Evolutionary conservation across 2,888 invertebrate genomes (phyloP).

Genomic region (Nemotelus nigrinus): DNA sequence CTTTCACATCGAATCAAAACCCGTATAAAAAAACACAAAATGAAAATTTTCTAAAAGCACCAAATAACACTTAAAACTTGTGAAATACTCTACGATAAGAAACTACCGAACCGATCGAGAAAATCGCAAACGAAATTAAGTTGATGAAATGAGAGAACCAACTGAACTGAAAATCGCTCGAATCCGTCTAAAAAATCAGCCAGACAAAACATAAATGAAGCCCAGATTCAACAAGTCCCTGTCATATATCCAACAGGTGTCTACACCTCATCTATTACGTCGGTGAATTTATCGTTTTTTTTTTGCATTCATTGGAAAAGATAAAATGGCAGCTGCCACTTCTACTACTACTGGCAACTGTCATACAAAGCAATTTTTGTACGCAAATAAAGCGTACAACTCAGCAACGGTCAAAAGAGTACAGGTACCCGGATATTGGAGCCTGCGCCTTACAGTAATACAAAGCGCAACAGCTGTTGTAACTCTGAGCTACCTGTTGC

Average conservation of each 20-base stretch:
- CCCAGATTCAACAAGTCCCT: slow-evolving; percentile 31
- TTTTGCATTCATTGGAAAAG: too few relatives aligned
- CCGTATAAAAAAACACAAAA: slow-evolving; percentile 1
- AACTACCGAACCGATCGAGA: slow-evolving; percentile 2
- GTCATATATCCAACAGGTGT: slow-evolving; percentile 37
- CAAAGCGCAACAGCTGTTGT: slow-evolving; percentile 39
- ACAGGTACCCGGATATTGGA: not conserved
- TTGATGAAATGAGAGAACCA: not conserved
- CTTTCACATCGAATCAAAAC: slow-evolving; percentile 7
- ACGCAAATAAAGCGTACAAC: too few relatives aligned
- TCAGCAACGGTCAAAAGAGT: too few relatives aligned
- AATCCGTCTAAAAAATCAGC: slow-evolving; percentile 33
- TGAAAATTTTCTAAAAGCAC: not conserved
- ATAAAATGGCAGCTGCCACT: too few relatives aligned
- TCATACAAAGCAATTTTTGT: too few relatives aligned
- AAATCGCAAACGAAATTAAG: slow-evolving; percentile 5
- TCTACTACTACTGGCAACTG: too few relatives aligned
- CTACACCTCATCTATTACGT: not conserved
- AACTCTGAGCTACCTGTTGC: slow-evolving; percentile 39
- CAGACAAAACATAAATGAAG: slow-evolving; percentile 39
- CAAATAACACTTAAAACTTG: not conserved
- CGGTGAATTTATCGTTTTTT: too few relatives aligned
- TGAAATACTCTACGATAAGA: not conserved
- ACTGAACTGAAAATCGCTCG: not conserved
- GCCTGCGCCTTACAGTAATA: slow-evolving; percentile 16